Conservation (phyloP, 2,113 vertebrate species). For the Spea bombifrons region DNA sequence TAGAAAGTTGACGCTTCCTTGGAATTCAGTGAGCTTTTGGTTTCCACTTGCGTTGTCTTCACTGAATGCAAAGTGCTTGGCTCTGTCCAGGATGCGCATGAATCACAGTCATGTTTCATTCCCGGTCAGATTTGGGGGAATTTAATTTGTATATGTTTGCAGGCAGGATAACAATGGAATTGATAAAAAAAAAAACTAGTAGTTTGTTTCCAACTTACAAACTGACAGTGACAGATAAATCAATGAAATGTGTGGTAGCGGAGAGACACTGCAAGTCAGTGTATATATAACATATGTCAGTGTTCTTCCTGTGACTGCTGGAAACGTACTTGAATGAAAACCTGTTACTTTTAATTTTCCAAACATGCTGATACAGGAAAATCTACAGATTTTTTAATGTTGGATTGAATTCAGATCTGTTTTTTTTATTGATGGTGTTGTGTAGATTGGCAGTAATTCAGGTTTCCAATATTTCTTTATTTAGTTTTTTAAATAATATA, state of each 20-base stretch:
- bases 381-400: too few species aligned
- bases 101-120: conserved; percentile 6
- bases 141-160: not conserved
- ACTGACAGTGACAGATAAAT: conserved; percentile 2
- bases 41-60: not conserved
- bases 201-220: not conserved
- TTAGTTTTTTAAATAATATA: too few species aligned
- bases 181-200: not conserved
- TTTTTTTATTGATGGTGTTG: too few species aligned
- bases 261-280: not conserved
- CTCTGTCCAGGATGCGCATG: not conserved
- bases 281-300: not conserved
- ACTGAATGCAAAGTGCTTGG: not conserved
- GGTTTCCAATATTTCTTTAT: too few species aligned
- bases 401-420: too few species aligned
- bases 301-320: not conserved
- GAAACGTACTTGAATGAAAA: not conserved
- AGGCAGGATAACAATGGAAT: not conserved
- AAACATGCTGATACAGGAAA: too few species aligned
- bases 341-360: too few species aligned
- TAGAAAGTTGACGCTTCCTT: not conserved
- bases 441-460: too few species aligned
- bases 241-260: not conserved
- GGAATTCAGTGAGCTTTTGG: not conserved
- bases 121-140: not conserved